A percentile compares a stretch with the other conserved stretches of the same genome.
phyloP scores from a whole-genome alignment of 2,888 invertebrate species.

The Drosophila setosimentum region DNA sequence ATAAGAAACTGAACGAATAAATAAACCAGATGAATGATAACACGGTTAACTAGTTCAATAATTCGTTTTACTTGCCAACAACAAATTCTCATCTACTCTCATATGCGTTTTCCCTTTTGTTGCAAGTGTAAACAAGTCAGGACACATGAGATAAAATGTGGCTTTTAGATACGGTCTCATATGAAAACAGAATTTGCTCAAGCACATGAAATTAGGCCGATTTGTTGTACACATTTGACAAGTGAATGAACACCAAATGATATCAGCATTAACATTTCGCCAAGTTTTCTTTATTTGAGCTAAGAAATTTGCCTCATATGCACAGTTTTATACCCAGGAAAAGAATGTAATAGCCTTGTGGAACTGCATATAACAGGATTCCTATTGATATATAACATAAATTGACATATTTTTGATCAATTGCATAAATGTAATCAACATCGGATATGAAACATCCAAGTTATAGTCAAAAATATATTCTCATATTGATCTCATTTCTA shows the following conservation, averaged over 20 bases:
- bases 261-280: not conserved
- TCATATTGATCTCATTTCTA: too few species aligned
- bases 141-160: not conserved
- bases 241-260: not conserved
- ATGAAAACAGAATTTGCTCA: not conserved
- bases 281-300: not conserved
- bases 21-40: not conserved
- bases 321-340: not conserved
- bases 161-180: not conserved
- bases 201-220: not conserved
- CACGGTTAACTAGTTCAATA: not conserved
- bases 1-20: not conserved
- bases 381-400: too few species aligned
- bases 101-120: not conserved
- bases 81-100: not conserved
- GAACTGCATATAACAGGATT: not conserved
- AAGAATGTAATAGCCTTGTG: not conserved
- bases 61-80: not conserved
- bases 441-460: too few species aligned
- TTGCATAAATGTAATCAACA: too few species aligned
- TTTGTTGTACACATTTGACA: not conserved
- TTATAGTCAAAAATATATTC: too few species aligned
- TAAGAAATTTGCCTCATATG: not conserved
- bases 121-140: slow-evolving; percentile 3
- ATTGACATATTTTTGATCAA: too few species aligned